Evolutionary conservation across 2,888 invertebrate genomes (phyloP).

Genomic region (Leptarthrus brevirostris): DNA sequence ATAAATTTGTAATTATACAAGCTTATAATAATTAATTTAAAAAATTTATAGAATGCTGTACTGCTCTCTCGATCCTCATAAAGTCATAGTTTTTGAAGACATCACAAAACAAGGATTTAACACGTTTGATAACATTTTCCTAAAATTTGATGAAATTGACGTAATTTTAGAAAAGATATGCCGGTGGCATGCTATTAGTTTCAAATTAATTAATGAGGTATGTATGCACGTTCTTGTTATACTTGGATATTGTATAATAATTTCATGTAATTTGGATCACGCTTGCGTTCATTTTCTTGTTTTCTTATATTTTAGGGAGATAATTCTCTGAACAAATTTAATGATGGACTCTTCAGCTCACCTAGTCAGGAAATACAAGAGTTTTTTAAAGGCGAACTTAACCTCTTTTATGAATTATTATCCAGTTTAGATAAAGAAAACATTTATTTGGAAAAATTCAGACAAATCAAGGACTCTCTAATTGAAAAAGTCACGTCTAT

Average conservation of each 20-base stretch:
- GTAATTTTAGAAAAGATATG: conserved; percentile 6
- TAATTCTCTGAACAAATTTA: neutral
- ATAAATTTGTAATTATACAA: conserved; percentile 3
- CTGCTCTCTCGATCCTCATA: conserved; percentile 51
- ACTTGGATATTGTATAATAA: too few relatives aligned
- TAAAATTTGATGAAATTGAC: neutral
- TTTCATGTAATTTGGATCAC: too few relatives aligned
- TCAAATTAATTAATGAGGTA: conserved; percentile 20
- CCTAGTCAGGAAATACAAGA: neutral
- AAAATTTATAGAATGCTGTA: conserved; percentile 51
- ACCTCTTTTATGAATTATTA: neutral
- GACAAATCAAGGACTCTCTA: conserved; percentile 1
- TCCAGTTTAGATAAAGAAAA: neutral
- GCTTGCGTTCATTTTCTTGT: too few relatives aligned
- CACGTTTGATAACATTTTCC: neutral
- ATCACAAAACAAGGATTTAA: neutral
- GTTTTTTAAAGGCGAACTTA: neutral
- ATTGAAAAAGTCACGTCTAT: neutral
- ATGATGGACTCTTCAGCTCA: conserved; percentile 1
- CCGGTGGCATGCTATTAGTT: conserved; percentile 37
- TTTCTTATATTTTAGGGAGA: conserved; percentile 10
- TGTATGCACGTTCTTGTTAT: too few relatives aligned
- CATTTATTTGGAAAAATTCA: conserved; percentile 16
- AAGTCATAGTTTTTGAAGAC: neutral
- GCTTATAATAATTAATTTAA: conserved; percentile 65